Conservation (phyloP, 2,888 invertebrate species). For the Rhamphomyia laevipes region DNA sequence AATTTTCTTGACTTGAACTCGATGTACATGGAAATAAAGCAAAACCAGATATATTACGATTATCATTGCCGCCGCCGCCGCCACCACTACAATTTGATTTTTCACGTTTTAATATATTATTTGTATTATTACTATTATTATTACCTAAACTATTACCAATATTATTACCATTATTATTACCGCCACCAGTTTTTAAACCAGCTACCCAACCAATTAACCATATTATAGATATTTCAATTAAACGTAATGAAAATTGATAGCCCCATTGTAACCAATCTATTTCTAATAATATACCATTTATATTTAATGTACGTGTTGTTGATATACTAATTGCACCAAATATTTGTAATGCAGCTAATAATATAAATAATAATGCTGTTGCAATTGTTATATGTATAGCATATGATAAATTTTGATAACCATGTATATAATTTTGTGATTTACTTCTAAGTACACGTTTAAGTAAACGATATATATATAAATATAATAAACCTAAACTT, state of each 20-base stretch:
- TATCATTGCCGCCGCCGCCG: conserved; percentile 19
- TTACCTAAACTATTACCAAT: conserved; percentile 15
- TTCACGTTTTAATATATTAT: background rate
- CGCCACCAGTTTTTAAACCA: conserved; percentile 49
- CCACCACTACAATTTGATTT: background rate
- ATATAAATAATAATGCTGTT: conserved; percentile 70
- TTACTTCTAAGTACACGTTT: conserved; percentile 63
- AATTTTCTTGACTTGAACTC: conserved; percentile 73
- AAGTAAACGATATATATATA: conserved; percentile 70
- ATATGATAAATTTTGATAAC: conserved; percentile 69
- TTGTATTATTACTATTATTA: too few relatives aligned
- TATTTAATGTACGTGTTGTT: conserved; percentile 26
- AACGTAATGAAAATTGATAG: conserved; percentile 73
- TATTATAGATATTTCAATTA: conserved; percentile 80
- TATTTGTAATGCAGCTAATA: conserved; percentile 72
- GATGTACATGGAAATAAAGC: conserved; percentile 73
- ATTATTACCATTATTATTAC: conserved; percentile 23
- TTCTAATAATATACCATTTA: conserved; percentile 41
- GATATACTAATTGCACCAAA: conserved; percentile 64
- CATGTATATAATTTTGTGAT: conserved; percentile 66
- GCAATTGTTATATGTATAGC: conserved; percentile 84
- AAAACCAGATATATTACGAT: conserved; percentile 57
- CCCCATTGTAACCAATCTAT: conserved; percentile 87
- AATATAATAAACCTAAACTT: conserved; percentile 70
- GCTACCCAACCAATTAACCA: conserved; percentile 78